phyloP scores from a whole-genome alignment of 2,888 invertebrate species.

The Dendrolimus pini region DNA sequence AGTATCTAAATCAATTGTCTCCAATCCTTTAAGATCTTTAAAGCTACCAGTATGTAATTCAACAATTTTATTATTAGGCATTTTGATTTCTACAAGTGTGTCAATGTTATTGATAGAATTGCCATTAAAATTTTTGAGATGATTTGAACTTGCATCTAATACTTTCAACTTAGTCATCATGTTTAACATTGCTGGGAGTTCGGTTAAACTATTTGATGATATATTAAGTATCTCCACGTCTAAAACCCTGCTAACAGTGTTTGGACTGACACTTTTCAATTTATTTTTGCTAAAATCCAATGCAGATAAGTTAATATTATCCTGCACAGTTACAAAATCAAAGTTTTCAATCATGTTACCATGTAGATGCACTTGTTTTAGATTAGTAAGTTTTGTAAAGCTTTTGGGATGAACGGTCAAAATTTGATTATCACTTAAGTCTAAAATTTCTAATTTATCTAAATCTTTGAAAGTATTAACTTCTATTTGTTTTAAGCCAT shows the following conservation, averaged over 20 bases:
- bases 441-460: slow-evolving; percentile 81
- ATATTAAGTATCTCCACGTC: slow-evolving; percentile 85
- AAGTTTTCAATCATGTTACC: slow-evolving; percentile 86
- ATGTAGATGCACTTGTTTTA: slow-evolving; percentile 84
- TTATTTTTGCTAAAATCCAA: slow-evolving; percentile 87
- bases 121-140: slow-evolving; percentile 81
- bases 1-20: slow-evolving; percentile 86
- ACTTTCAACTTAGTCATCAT: slow-evolving; percentile 81
- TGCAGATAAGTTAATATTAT: slow-evolving; percentile 78
- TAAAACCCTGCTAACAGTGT: slow-evolving; percentile 78
- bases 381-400: slow-evolving; percentile 77
- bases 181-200: slow-evolving; percentile 83
- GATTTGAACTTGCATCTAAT: slow-evolving; percentile 87
- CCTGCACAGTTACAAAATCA: slow-evolving; percentile 81
- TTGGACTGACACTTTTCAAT: slow-evolving; percentile 80
- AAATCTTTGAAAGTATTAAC: slow-evolving; percentile 83
- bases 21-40: slow-evolving; percentile 81
- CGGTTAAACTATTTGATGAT: slow-evolving; percentile 85
- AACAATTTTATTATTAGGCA: slow-evolving; percentile 85
- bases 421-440: slow-evolving; percentile 85
- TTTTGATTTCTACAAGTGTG: slow-evolving; percentile 81
- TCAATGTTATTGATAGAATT: slow-evolving; percentile 82
- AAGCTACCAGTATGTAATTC: slow-evolving; percentile 84
- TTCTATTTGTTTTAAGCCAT: slow-evolving; percentile 83
- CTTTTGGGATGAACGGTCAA: slow-evolving; percentile 79